Percentiles rank a stretch among this genome's conserved stretches.
phyloP scores from a whole-genome alignment of 2,113 vertebrate genomes.

The Prionailurus bengalensis region DNA sequence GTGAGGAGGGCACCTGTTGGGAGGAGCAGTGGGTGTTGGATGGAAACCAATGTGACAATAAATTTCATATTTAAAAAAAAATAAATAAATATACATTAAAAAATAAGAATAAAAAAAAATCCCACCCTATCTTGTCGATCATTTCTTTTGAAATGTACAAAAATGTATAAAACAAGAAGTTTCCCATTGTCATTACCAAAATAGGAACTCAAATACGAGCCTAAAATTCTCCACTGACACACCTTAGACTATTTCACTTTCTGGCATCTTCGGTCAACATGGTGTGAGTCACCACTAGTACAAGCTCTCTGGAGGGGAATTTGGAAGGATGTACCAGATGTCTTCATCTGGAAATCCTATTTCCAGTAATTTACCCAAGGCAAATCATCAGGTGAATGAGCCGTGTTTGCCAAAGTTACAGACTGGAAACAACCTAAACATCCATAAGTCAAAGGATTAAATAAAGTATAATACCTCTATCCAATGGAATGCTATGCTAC shows the following conservation, averaged over 20 bases:
- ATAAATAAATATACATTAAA: too few species aligned
- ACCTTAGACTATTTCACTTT: background rate
- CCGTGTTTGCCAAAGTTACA: background rate
- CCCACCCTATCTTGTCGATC: background rate
- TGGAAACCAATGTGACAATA: too few species aligned
- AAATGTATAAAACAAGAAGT: background rate
- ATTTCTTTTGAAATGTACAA: background rate
- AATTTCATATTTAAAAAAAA: too few species aligned
- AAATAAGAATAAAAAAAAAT: background rate
- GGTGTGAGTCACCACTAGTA: background rate
- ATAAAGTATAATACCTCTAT: background rate
- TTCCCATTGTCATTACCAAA: background rate
- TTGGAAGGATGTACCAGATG: background rate
- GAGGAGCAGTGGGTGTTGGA: too few species aligned
- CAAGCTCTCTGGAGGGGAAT: background rate
- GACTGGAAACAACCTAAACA: background rate
- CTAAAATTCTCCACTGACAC: background rate
- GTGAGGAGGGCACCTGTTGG: too few species aligned
- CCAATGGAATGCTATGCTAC: background rate
- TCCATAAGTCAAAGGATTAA: background rate
- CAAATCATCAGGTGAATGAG: background rate
- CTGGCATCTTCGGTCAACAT: background rate
- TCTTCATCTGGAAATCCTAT: background rate
- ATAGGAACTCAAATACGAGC: background rate
- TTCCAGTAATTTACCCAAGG: background rate